phyloP scores from a whole-genome alignment of 2,113 vertebrate genomes.

The Fulica atra region DNA sequence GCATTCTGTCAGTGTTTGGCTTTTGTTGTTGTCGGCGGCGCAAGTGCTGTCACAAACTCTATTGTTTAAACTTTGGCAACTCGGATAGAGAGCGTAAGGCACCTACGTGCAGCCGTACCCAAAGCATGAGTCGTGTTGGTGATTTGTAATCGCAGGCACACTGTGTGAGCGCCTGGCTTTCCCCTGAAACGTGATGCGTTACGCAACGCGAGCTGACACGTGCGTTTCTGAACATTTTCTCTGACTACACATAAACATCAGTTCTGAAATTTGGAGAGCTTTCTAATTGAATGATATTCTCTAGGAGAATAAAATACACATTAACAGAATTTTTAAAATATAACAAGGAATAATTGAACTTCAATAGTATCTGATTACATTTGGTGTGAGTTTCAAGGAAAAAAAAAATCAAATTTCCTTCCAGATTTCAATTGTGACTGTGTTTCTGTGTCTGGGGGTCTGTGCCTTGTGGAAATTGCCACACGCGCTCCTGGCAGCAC shows the following conservation, averaged over 20 bases:
- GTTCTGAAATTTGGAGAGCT: constrained; percentile 29
- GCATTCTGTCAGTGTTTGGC: background rate
- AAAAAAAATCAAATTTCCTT: background rate
- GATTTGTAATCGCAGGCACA: constrained; percentile 1
- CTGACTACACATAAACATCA: background rate
- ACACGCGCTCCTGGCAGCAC: background rate
- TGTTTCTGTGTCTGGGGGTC: background rate
- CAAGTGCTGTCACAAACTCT: background rate
- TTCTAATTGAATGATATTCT: background rate
- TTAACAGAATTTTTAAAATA: background rate
- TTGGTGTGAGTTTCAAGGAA: background rate
- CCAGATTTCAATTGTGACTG: background rate
- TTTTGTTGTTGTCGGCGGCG: background rate
- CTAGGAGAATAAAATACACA: background rate
- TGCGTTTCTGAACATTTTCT: constrained; percentile 3
- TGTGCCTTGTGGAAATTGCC: background rate
- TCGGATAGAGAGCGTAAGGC: background rate
- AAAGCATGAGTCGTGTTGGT: background rate
- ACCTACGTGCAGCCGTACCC: background rate
- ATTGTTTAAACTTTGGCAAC: background rate
- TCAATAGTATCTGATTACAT: constrained; percentile 29
- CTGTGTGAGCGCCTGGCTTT: constrained; percentile 7
- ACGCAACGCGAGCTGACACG: constrained; percentile 39
- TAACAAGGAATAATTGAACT: constrained; percentile 22
- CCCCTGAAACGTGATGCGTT: background rate